Evolutionary conservation across 1,140 invertebrate species (phyloP).

Genomic region (Tribolium madens): DNA sequence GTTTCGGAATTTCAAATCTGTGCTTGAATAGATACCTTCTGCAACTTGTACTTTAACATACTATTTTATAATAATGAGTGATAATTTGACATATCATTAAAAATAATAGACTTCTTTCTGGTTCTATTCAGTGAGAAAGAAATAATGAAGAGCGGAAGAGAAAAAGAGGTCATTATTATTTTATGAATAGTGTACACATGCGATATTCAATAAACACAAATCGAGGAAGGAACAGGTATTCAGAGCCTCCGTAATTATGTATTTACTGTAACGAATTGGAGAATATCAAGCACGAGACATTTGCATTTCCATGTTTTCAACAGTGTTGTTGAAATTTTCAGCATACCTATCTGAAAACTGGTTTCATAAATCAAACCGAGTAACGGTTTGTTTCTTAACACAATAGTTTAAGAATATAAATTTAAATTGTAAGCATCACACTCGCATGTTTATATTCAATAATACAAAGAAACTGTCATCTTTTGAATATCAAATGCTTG

Average conservation of each 20-base stretch:
- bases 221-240: background rate
- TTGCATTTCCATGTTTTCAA: constrained; percentile 18
- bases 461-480: constrained; percentile 36
- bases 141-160: constrained; percentile 3
- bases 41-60: no score
- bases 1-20: no score
- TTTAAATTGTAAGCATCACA: constrained; percentile 41
- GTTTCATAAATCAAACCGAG: constrained; percentile 30
- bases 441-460: constrained; percentile 36
- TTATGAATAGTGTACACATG: constrained; percentile 11
- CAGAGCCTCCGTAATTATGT: constrained; percentile 7
- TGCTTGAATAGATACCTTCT: no score
- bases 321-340: constrained; percentile 22
- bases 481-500: constrained; percentile 38
- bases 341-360: constrained; percentile 27
- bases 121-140: constrained; percentile 22
- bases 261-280: constrained; percentile 27
- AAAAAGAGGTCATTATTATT: constrained; percentile 35
- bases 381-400: constrained; percentile 17
- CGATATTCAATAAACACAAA: background rate
- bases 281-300: constrained; percentile 25
- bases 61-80: constrained; percentile 39
- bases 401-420: constrained; percentile 43
- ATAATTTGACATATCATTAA: constrained; percentile 25
- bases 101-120: background rate